Evolutionary conservation across 2,888 invertebrate genomes (phyloP), one percentile per base, ranked within the genome.

Genomic region (Notodromas monacha): DNA sequence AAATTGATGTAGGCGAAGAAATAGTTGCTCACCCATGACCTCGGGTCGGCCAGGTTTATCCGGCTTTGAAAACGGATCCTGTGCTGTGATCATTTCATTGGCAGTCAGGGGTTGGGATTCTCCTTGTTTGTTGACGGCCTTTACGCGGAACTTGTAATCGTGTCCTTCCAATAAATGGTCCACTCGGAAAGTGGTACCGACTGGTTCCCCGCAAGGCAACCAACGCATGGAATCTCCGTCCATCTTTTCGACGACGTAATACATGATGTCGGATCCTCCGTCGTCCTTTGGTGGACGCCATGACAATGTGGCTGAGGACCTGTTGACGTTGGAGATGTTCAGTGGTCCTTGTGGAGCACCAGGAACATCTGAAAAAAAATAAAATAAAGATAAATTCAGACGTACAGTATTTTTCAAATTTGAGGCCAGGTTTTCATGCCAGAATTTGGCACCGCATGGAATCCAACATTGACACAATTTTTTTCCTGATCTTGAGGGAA

Each of bases 231-330:
- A 76, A 44, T 79, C 76, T 35, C 73, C 65, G 46, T 96, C 92
- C 64, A 79, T 72, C 54, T 92, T 89, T 47, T 96, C 96, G 4
- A 96, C 72, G 26, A 70, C 59, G 46, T 96, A 96, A 47, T 74
- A 69, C 41, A 37, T 41, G 26, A 45, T 36, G 15, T 37, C 38
- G 32, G 43, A 40, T 15, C 51, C 51, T 29, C 51, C 51, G 34
- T 47, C 46, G 35, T 51, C 51, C 32, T 41, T 43, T n/a, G 51
- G 51, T 28, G 47, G 46, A 13, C 45, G 44, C 51, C 51, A 51
- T 15, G 40, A 36, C 10, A 51, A 39, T n/a, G 42, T 41, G 32
- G 28, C 28, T 13, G 27, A 27, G 10, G 6, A 8, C 12, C 12
- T 55, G 32, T 44, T 43, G 6, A 51, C 40, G 30, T 47, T 43